Conservation (phyloP, 2,113 vertebrate genomes). For the Colius striatus region DNA sequence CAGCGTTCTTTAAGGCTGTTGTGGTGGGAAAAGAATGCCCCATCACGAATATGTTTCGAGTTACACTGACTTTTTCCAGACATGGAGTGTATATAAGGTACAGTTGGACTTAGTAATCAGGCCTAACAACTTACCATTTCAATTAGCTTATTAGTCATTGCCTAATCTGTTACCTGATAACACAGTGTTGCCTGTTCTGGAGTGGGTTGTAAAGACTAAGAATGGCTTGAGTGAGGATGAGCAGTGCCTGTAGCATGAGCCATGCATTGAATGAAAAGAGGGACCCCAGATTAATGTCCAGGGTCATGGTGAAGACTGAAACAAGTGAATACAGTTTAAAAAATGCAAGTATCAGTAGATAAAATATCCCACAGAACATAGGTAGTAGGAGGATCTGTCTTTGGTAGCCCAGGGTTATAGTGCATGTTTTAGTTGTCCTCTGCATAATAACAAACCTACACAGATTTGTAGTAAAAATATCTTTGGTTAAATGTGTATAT, state of each 20-base stretch:
- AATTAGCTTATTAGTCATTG: background rate
- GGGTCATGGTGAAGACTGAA: background rate
- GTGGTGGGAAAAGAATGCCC: rapidly evolving
- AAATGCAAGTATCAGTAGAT: background rate
- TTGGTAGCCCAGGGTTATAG: background rate
- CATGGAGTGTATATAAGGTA: background rate
- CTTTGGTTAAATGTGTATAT: background rate
- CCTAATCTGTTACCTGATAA: background rate
- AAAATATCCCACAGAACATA: background rate
- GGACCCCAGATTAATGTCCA: background rate
- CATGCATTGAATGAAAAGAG: rapidly evolving
- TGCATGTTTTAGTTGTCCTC: background rate
- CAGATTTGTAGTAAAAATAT: background rate
- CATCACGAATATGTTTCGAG: rapidly evolving
- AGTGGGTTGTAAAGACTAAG: background rate
- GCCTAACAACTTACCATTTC: background rate
- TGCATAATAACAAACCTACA: background rate
- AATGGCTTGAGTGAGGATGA: background rate
- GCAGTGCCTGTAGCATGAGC: background rate
- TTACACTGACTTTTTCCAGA: background rate
- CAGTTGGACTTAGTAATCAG: background rate
- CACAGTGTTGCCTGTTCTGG: rapidly evolving
- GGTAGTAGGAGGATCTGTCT: background rate
- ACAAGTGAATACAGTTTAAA: background rate
- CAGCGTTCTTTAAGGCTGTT: rapidly evolving